A percentile compares a stretch with the other conserved stretches of the same genome.
Conservation (phyloP, 2,888 invertebrate genomes). For the Eilema griseolum region DNA sequence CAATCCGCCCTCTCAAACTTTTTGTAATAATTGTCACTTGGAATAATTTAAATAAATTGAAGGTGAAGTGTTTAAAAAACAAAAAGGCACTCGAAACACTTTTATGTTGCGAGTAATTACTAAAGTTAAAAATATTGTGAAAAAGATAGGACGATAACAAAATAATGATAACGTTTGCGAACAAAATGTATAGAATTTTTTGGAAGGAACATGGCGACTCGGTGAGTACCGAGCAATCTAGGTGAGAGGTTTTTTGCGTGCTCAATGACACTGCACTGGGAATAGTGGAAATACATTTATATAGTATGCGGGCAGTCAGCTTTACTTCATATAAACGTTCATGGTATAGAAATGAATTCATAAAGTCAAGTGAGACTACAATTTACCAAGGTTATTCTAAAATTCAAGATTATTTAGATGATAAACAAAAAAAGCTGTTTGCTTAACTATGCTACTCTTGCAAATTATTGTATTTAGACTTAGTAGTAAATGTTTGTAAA, state of each 20-base stretch:
- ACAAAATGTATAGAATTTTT: not conserved
- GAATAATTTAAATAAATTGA: constrained; percentile 51
- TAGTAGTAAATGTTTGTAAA: too few species aligned
- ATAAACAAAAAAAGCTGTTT: too few species aligned
- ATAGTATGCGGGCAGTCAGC: not conserved
- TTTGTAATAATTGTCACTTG: constrained; percentile 42
- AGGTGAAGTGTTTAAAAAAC: constrained; percentile 33
- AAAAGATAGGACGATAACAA: constrained; percentile 18
- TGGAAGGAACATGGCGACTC: not conserved
- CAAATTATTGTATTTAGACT: too few species aligned
- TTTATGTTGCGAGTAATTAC: constrained; percentile 13
- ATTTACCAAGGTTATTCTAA: not conserved
- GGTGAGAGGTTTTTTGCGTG: not conserved
- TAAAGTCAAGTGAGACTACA: not conserved
- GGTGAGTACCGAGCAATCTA: not conserved
- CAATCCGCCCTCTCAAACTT: constrained; percentile 39
- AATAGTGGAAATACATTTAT: not conserved
- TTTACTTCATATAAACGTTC: not conserved
- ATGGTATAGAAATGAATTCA: not conserved
- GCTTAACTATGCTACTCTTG: too few species aligned
- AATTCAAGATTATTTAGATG: not conserved
- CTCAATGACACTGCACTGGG: not conserved
- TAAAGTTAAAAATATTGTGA: constrained; percentile 19
- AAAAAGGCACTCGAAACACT: constrained; percentile 19
- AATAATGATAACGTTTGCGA: constrained; percentile 13